Conservation (phyloP, 2,113 vertebrate genomes). For the Parotia lawesii region DNA sequence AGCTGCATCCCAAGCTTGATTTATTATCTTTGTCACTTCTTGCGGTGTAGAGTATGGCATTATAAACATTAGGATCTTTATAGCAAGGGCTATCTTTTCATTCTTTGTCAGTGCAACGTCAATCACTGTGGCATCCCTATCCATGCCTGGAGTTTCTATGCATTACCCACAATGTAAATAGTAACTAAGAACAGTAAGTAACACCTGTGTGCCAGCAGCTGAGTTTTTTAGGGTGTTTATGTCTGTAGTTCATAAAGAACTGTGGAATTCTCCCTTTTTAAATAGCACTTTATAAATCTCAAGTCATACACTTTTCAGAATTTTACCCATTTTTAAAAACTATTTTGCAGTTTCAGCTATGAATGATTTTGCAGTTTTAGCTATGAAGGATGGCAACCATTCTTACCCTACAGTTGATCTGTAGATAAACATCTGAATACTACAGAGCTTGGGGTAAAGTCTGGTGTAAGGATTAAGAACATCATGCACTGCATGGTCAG, state of each 20-base stretch:
- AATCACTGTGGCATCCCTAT: not conserved
- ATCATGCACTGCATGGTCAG: not conserved
- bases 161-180: not conserved
- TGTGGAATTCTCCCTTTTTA: not conserved
- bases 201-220: not conserved
- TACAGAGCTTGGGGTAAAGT: not conserved
- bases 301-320: not conserved
- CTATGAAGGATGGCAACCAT: not conserved
- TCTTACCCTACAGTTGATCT: not conserved
- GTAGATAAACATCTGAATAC: not conserved
- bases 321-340: not conserved
- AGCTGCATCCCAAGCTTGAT: not conserved
- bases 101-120: not conserved
- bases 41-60: not conserved
- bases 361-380: not conserved
- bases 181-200: not conserved
- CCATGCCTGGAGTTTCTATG: not conserved
- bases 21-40: not conserved
- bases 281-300: not conserved
- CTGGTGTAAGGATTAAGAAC: not conserved
- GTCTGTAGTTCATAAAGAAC: not conserved
- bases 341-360: not conserved
- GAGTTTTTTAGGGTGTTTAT: not conserved
- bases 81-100: not conserved
- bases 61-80: not conserved